Evolutionary conservation across 1,140 invertebrate species (phyloP), one percentile per base, ranked within the genome.

Genomic region (Tetragnatha versicolor): DNA sequence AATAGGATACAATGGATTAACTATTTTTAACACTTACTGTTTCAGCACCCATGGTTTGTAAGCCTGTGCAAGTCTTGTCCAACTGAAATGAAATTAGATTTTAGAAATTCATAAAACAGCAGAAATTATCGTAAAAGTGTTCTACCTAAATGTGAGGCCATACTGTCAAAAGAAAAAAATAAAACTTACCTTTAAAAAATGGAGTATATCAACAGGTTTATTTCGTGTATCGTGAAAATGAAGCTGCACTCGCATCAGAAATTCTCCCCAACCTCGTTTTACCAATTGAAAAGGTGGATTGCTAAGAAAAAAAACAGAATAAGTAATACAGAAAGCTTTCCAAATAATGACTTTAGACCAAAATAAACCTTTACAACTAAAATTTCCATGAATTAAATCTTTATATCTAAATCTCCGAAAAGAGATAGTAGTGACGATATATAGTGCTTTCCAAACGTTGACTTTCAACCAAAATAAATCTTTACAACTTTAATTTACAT

Each of bases 231-330:
- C 90, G 53, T 90, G 88, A 83, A 96, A 96, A 85, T 92, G 92
- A 9, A 96, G 85, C 83, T 94, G 92, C 9, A 95, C 89, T 79
- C 91, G 87, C 20, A 95, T 86, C 0, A 93, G 92, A 88, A 97
- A 97, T 87, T 96, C 94, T 17, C 94, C 94, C 94, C 94, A 97
- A 22, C 94, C 94, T 61, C 93, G 88, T 53, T 93, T 88, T 0
- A 91, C 91, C 53, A 97, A 84, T 84, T 95, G 92, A 88, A 94
- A 96, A 9, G 94, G 94, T 0, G 91, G 88, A 42, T 89, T 86
- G 58, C 91, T 92, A 81, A 80, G 81, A 17, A 81, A 20, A 12
- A 49, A 65, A 45, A 88, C 37, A 33, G 33, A 45, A 65, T 37
- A 63, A 20, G n/a, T 63, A 39, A 22, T 14, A 63, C 20, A 60